These are phyloP conservation scores for Microctonus brassicae DNA, from an alignment of 2,888 invertebrate species.

Conservation along the genomic window DNA sequence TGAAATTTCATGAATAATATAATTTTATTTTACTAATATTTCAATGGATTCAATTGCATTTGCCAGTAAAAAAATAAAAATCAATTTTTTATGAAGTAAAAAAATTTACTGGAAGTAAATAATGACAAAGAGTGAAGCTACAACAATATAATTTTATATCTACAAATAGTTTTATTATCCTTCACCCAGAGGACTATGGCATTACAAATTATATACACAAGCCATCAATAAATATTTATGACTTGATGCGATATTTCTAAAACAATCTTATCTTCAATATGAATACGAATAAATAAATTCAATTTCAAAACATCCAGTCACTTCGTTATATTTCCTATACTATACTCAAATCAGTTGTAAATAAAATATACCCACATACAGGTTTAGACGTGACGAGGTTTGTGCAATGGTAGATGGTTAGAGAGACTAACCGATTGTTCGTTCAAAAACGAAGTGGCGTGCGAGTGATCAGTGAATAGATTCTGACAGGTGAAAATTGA, in stretches of 20 bases:
- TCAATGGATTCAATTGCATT: neutral
- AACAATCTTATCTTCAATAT: neutral
- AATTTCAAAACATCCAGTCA: neutral
- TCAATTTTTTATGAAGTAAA: no score
- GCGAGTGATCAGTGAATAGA: constrained; percentile 40
- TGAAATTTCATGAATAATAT: neutral
- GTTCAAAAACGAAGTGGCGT: constrained; percentile 37
- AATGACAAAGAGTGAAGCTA: no score
- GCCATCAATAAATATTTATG: no score
- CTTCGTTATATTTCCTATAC: neutral
- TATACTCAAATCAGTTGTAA: neutral
- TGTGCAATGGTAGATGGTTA: neutral
- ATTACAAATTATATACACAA: no score
- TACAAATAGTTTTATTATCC: no score
- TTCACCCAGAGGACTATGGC: no score
- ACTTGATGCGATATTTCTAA: no score
- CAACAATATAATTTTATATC: no score
- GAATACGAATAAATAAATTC: neutral
- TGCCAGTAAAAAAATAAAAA: no score
- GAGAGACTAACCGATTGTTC: constrained; percentile 30
- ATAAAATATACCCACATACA: no score
- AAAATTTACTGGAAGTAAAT: no score
- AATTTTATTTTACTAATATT: neutral
- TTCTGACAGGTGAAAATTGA: constrained; percentile 47
- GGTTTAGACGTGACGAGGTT: neutral